Conservation (phyloP, 2,797 vertebrate species). For the Poeciliopsis presidionis region DNA sequence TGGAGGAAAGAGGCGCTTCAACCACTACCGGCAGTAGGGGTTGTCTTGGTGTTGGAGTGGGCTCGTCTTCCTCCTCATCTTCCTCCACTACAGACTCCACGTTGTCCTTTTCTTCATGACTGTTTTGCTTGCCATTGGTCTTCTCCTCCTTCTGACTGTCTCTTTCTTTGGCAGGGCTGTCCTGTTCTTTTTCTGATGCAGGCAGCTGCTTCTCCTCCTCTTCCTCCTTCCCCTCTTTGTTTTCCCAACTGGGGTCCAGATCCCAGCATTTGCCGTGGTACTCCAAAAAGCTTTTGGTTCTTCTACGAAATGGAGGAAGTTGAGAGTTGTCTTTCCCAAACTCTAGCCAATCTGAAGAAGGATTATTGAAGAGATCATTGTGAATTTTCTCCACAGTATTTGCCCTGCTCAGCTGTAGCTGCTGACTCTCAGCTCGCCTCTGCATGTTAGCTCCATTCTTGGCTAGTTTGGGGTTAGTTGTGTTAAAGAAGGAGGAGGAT, state of each 20-base stretch:
- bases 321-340: slow-evolving; percentile 88
- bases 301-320: slow-evolving; percentile 80
- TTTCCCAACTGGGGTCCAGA: slow-evolving; percentile 62
- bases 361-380: slow-evolving; percentile 78
- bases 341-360: slow-evolving; percentile 89
- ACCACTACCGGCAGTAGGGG: slow-evolving; percentile 73
- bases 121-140: slow-evolving; percentile 58
- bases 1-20: slow-evolving; percentile 72
- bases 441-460: slow-evolving; percentile 98
- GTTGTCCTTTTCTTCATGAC: slow-evolving; percentile 71
- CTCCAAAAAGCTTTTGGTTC: slow-evolving; percentile 95
- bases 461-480: slow-evolving; percentile 93
- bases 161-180: slow-evolving; percentile 72
- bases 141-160: slow-evolving; percentile 79
- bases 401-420: slow-evolving; percentile 90
- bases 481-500: slow-evolving; percentile 65
- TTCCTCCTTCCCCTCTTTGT: slow-evolving; percentile 71
- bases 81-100: slow-evolving; percentile 50
- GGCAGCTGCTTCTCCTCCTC: slow-evolving; percentile 42
- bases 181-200: slow-evolving; percentile 74
- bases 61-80: slow-evolving; percentile 68
- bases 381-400: slow-evolving; percentile 76
- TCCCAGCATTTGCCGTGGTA: slow-evolving; percentile 84
- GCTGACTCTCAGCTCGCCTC: slow-evolving; percentile 91
- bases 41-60: slow-evolving; percentile 65